These are phyloP conservation scores for Danionella dracula DNA, from an alignment of 2,797 vertebrate species.

Conservation along the genomic window DNA sequence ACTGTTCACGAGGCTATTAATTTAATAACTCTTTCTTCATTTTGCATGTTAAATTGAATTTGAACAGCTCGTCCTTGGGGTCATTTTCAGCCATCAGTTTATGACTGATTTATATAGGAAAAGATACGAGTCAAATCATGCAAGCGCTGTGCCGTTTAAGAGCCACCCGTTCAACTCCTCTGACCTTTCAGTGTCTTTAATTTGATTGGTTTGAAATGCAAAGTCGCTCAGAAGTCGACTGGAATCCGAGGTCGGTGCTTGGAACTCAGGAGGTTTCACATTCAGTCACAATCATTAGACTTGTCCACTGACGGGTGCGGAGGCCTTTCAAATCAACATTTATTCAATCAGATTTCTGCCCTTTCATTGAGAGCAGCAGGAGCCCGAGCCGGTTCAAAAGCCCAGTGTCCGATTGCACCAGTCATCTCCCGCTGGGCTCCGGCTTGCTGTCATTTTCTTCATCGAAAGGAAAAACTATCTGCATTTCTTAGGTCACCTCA, in stretches of 20 bases:
- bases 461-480: slow-evolving; percentile 33
- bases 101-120: background rate
- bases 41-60: slow-evolving; percentile 33
- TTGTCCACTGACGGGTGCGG: background rate
- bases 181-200: slow-evolving; percentile 16
- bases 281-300: slow-evolving; percentile 3
- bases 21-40: slow-evolving; percentile 25
- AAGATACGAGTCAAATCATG: background rate
- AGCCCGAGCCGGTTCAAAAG: slow-evolving; percentile 20
- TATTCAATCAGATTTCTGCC: slow-evolving; percentile 46
- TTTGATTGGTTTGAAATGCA: background rate
- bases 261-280: background rate
- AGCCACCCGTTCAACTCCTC: background rate
- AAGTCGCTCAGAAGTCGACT: background rate
- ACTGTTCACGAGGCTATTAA: slow-evolving; percentile 30
- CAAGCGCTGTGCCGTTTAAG: background rate
- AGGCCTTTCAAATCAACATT: slow-evolving; percentile 46
- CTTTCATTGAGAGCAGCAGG: slow-evolving; percentile 36
- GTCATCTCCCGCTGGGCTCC: slow-evolving; percentile 44
- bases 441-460: slow-evolving; percentile 58
- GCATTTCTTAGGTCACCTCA: slow-evolving; percentile 39
- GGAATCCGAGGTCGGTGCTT: background rate
- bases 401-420: slow-evolving; percentile 55
- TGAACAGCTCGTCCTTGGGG: slow-evolving; percentile 18
- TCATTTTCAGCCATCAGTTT: background rate